Evolutionary conservation across 1,140 invertebrate genomes (phyloP), one percentile per base, ranked within the genome.

Genomic region (Pogonomyrmex californicus): DNA sequence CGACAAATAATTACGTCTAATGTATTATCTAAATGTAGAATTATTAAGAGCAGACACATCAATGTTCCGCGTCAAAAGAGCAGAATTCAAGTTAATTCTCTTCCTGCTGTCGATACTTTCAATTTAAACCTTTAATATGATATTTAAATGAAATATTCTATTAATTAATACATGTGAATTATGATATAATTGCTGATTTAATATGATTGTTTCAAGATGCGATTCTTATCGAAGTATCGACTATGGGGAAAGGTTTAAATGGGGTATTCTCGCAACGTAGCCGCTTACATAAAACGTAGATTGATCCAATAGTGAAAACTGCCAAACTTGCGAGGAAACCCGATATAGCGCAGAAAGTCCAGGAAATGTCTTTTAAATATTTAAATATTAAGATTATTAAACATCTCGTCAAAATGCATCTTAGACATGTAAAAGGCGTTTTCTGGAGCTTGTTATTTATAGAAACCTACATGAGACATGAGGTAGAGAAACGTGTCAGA

Each of bases 21-120:
- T 82, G 38, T 88, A 86, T 86, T 81, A 54, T 73, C 65, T 77
- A 65, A 90, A 87, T 23, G 47, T 90, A 89, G 44, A 82, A 83
- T 78, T 56, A 17, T 75, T 65, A 78, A 78, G 70, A 71, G 10
- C 51, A 70, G 9, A 83, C 12, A 62, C 54, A 49, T 75, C 54
- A 49, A 83, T 49, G 54, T 56, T 62, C 65, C 38, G 49, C 30
- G 4, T 33, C 54, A 70, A 51, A 6, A 30, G 30, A 4, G 7
- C 12, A 5, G 4, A 12, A 9, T 81, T 66, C 3, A 4, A 12
- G 0, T 68, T 79, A 51, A 38, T 6, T 70, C 49, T 81, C 23
- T 70, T 78, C n/a, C 47, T 30, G 14, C 9, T 10, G 1, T 63
- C 44, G 49, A 41, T 81, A 54, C n/a, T 81, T 68, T 70, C 4